Conservation (phyloP, 2,888 invertebrate genomes). For the Tetanocera ferruginea region DNA sequence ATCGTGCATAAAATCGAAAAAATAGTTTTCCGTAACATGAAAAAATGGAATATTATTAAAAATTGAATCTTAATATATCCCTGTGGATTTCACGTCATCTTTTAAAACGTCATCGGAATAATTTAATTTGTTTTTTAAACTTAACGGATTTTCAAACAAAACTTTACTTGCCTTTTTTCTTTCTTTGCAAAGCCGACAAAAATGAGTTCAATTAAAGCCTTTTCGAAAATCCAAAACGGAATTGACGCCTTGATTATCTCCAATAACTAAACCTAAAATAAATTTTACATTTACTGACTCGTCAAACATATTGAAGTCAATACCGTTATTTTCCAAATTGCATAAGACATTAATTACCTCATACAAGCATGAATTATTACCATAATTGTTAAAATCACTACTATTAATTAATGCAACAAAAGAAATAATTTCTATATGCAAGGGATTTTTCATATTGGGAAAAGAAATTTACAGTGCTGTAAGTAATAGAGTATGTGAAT, state of each 20-base stretch:
- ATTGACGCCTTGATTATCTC: slow-evolving; percentile 45
- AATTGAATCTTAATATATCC: slow-evolving; percentile 29
- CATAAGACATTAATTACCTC: slow-evolving; percentile 24
- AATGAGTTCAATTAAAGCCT: slow-evolving; percentile 36
- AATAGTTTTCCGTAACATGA: slow-evolving; percentile 39
- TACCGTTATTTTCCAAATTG: slow-evolving; percentile 32
- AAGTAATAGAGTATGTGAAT: neutral
- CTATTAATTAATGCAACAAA: neutral
- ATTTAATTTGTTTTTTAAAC: slow-evolving; percentile 23
- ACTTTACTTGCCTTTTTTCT: neutral
- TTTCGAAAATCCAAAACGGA: slow-evolving; percentile 27
- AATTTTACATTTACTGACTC: slow-evolving; percentile 29
- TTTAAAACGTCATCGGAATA: slow-evolving; percentile 14
- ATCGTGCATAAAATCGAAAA: slow-evolving; percentile 38
- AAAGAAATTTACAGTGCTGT: neutral
- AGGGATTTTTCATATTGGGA: neutral
- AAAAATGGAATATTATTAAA: slow-evolving; percentile 42
- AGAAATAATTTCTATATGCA: neutral
- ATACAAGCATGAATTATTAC: slow-evolving; percentile 34
- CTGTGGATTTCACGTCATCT: slow-evolving; percentile 14
- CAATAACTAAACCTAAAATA: slow-evolving; percentile 33
- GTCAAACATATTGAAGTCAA: slow-evolving; percentile 22
- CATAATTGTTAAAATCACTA: slow-evolving; percentile 35
- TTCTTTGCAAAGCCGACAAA: slow-evolving; percentile 39
- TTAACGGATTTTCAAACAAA: neutral